phyloP scores from a whole-genome alignment of 2,888 invertebrate genomes.

The Pachydiplax longipennis region DNA sequence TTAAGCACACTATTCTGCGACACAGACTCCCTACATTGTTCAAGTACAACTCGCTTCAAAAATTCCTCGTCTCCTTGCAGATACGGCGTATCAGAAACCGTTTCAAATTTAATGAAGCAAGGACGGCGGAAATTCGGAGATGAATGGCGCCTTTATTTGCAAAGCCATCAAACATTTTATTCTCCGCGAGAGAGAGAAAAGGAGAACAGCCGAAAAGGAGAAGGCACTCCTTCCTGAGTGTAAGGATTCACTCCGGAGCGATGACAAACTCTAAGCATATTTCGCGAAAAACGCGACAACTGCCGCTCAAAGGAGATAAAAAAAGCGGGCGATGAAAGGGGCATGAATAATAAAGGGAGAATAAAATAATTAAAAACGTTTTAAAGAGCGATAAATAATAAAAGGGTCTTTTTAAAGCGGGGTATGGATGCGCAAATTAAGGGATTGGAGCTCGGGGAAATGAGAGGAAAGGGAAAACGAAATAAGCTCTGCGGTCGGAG shows the following conservation, averaged over 20 bases:
- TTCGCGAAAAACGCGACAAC: too few relatives aligned
- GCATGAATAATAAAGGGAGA: not conserved
- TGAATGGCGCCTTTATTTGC: not conserved
- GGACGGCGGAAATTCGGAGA: not conserved
- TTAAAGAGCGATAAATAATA: not conserved
- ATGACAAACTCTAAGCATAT: too few relatives aligned
- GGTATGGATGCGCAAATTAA: not conserved
- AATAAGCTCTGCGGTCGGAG: not conserved
- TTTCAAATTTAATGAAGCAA: constrained; percentile 21
- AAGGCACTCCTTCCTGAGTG: too few relatives aligned
- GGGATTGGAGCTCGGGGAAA: not conserved
- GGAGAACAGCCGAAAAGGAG: too few relatives aligned
- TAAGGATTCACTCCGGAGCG: too few relatives aligned
- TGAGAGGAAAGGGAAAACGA: not conserved
- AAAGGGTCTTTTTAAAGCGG: not conserved
- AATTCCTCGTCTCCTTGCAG: too few relatives aligned
- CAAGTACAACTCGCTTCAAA: too few relatives aligned
- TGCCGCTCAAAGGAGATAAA: too few relatives aligned
- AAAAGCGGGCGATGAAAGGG: not conserved
- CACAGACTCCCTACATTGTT: too few relatives aligned
- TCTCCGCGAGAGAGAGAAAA: not conserved
- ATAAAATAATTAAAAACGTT: not conserved
- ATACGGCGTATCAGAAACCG: not conserved
- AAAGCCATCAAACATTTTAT: not conserved
- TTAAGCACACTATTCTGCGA: too few relatives aligned